phyloP scores from a whole-genome alignment of 2,113 vertebrate genomes.

The Vulpes ferrilata region DNA sequence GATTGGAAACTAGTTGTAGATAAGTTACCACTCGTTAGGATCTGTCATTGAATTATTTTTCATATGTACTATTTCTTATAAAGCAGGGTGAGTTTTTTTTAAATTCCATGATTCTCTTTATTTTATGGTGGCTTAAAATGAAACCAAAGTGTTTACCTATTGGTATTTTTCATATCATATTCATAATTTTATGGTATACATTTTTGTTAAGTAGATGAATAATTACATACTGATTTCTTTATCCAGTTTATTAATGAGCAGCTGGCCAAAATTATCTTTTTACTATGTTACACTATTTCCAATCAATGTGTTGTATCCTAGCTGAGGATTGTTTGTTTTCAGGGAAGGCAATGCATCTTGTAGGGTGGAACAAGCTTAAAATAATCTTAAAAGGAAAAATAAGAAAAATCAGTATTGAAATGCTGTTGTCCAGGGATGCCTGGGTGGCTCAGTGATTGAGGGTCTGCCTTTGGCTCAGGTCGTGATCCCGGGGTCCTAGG shows the following conservation, averaged over 20 bases:
- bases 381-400: background rate
- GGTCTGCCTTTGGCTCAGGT: too few species aligned
- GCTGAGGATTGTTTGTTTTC: background rate
- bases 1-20: background rate
- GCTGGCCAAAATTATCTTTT: background rate
- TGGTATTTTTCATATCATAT: background rate
- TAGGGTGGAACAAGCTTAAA: background rate
- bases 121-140: background rate
- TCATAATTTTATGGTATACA: background rate
- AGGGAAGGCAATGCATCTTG: background rate
- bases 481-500: too few species aligned
- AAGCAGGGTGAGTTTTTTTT: background rate
- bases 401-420: background rate
- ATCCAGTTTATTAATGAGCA: background rate
- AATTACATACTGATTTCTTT: background rate
- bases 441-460: too few species aligned
- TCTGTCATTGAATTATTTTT: constrained; percentile 31
- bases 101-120: background rate
- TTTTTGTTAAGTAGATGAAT: background rate
- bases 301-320: background rate
- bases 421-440: background rate
- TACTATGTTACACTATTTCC: background rate
- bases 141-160: background rate
- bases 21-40: background rate
- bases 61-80: background rate